Base-by-base conservation (phyloP, 2,113 vertebrate species). In the Strigops habroptila region DNA sequence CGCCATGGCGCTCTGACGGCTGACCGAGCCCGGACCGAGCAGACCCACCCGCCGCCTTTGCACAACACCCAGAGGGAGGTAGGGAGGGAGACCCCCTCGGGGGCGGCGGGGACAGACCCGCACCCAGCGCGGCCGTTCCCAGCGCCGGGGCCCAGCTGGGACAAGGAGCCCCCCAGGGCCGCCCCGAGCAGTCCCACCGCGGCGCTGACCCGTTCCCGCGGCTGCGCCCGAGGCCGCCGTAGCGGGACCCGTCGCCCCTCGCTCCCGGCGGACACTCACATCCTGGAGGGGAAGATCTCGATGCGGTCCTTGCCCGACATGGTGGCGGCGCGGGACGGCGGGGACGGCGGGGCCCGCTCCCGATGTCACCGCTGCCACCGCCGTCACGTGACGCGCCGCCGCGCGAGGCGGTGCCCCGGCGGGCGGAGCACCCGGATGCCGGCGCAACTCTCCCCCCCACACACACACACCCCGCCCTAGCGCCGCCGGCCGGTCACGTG, bases 261-360 rank as follows among this genome's bases (percentile, higher is more conserved):
- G 28, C 46, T 48, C 27, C 23, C 35, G 24, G 60, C 35, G 33
- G 70, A 18, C 83, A 98, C 99, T 99, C 98, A 99, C 99, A 99
- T 99, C 97, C 99, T 98, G 67, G 99, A 99, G 13, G 99, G 99
- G 96, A 99, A 99, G 85, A 99, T 94, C 96, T 99, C 99, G 97
- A 99, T 99, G 97, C 99, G 98, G 18, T 99, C 99, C 97, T 99
- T 99, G 94, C 98, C 98, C 82, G 99, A 99, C 99, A 99, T 99
- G 91, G 95, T 98, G 95, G 57, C 41, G 44, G 51, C 12, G n/a
- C 10, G 6, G 31, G 93, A 46, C 51, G 39, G n/a, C 25, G 37
- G 23, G 52, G 10, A 27, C 77, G n/a, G 14, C n/a, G n/a, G 35
- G 28, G 28, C 44, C n/a, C 41, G 11, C 7, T 78, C 77, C 71